Conservation (phyloP, 2,888 invertebrate species). For the Conomelus anceps region DNA sequence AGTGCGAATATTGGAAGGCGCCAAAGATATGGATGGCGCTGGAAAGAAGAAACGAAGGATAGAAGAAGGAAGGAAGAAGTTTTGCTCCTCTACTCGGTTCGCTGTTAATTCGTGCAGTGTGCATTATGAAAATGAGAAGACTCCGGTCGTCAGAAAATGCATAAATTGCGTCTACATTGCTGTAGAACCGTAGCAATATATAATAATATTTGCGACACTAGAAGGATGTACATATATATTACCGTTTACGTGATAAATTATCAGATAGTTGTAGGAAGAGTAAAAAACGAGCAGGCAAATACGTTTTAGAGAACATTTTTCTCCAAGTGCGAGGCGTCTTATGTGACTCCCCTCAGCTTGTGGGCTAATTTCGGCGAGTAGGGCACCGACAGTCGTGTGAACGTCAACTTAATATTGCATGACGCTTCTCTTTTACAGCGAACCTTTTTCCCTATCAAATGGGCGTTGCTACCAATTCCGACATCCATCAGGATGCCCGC, state of each 20-base stretch:
- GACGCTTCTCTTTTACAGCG: neutral
- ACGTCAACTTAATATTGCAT: neutral
- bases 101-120: neutral
- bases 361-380: neutral
- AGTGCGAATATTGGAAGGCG: neutral
- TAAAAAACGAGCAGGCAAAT: conserved; percentile 4
- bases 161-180: neutral
- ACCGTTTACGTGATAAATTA: conserved; percentile 5
- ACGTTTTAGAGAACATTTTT: conserved; percentile 9
- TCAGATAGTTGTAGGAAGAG: conserved; percentile 1
- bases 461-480: neutral
- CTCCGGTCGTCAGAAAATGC: neutral
- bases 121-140: neutral
- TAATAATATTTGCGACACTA: neutral
- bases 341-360: neutral
- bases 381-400: neutral
- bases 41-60: neutral
- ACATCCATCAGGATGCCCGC: no score
- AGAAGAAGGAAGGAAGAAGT: neutral
- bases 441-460: neutral
- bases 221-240: neutral
- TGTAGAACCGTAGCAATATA: neutral
- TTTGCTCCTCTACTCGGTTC: neutral
- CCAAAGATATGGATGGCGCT: neutral
- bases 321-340: neutral